These are phyloP conservation scores for Circaetus cinerascens DNA, from an alignment of 2,113 vertebrate genomes.

Conservation along the genomic window DNA sequence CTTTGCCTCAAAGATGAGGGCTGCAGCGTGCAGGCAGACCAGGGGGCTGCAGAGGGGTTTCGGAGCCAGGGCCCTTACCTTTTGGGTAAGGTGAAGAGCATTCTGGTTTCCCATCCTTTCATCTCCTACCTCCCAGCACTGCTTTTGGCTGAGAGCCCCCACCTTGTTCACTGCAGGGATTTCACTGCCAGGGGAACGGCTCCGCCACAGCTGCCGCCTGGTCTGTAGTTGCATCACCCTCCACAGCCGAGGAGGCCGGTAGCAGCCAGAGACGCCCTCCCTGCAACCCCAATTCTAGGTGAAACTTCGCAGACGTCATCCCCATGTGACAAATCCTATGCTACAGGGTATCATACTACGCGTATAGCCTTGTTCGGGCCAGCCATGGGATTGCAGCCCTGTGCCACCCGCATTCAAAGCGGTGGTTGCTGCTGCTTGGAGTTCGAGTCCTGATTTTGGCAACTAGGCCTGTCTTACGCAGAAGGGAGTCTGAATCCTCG, in stretches of 20 bases:
- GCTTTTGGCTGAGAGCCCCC: background rate
- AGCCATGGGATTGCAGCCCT: background rate
- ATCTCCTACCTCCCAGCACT: background rate
- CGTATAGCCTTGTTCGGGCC: background rate
- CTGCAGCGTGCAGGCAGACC: background rate
- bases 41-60: background rate
- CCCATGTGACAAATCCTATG: background rate
- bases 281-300: background rate
- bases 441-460: background rate
- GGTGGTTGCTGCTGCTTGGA: background rate
- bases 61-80: background rate
- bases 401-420: background rate
- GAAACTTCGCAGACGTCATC: background rate
- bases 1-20: background rate
- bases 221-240: background rate
- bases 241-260: rapidly evolving
- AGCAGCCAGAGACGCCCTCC: background rate
- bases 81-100: background rate
- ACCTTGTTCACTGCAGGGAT: background rate
- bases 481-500: background rate
- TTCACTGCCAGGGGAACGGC: background rate
- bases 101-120: background rate
- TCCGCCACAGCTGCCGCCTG: background rate
- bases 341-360: background rate
- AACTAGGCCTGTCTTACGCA: background rate